Percentiles rank a stretch among this genome's conserved stretches.
Conservation (phyloP, 2,888 invertebrate genomes). For the Cosmorhoe ocellata region DNA sequence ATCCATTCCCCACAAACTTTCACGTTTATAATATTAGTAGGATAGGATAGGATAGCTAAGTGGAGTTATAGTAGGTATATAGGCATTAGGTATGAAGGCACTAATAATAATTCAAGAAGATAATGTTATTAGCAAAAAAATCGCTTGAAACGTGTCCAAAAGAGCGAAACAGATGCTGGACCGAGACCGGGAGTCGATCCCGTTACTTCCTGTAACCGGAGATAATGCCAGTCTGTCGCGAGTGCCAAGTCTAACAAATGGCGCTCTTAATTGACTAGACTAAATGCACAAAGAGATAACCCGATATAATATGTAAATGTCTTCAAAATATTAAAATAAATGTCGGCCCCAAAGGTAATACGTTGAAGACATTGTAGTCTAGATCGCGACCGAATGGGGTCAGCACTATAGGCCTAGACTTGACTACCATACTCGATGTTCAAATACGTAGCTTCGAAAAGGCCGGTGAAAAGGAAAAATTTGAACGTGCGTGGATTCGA, state of each 20-base stretch:
- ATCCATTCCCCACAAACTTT: too few relatives aligned
- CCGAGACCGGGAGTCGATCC: conserved; percentile 4
- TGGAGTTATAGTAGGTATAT: too few relatives aligned
- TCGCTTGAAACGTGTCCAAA: neutral
- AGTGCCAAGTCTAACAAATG: conserved; percentile 12
- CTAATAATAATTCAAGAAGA: too few relatives aligned
- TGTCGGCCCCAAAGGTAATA: conserved; percentile 26
- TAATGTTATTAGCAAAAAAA: too few relatives aligned
- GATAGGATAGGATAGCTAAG: too few relatives aligned
- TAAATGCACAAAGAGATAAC: too few relatives aligned
- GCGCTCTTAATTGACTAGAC: too few relatives aligned
- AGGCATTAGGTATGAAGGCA: too few relatives aligned
- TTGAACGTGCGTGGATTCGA: conserved; percentile 6
- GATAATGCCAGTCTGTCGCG: conserved; percentile 16
- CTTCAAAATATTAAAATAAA: too few relatives aligned
- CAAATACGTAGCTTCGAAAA: conserved; percentile 28
- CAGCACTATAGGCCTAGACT: conserved; percentile 20
- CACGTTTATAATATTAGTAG: too few relatives aligned
- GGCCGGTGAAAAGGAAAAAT: conserved; percentile 22
- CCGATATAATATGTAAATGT: too few relatives aligned
- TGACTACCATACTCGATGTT: conserved; percentile 25
- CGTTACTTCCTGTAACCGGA: conserved; percentile 28
- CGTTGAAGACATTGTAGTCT: conserved; percentile 21
- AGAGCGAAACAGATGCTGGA: conserved; percentile 6
- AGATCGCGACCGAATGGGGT: conserved; percentile 25